phyloP scores from a whole-genome alignment of 2,888 invertebrate species.

The Oscheius sp. region DNA sequence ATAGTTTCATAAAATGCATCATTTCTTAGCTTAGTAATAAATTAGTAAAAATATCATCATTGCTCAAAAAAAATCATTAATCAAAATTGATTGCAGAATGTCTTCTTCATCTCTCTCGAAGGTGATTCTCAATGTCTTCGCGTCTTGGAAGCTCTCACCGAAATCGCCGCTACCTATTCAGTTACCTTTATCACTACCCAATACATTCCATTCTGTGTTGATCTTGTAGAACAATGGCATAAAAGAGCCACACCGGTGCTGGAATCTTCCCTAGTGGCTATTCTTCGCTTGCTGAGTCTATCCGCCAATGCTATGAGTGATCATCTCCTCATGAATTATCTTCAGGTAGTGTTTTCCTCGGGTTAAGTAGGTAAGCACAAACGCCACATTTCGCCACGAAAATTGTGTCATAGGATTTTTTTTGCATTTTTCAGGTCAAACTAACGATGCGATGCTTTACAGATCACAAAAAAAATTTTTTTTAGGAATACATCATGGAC shows the following conservation, averaged over 20 bases:
- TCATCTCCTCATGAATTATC: constrained; percentile 84
- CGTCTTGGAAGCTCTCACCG: constrained; percentile 88
- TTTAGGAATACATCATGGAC: constrained; percentile 85
- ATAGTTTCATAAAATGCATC: no score
- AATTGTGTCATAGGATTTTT: neutral
- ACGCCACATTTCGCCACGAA: no score
- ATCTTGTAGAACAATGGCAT: constrained; percentile 81
- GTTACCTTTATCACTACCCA: constrained; percentile 85
- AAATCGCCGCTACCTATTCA: constrained; percentile 86
- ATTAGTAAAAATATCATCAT: no score
- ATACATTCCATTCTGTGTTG: constrained; percentile 88
- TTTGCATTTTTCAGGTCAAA: no score
- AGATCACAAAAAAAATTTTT: constrained; percentile 32
- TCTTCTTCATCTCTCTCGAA: constrained; percentile 69
- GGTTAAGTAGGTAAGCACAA: no score
- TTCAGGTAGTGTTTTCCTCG: no score
- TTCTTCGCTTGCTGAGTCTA: constrained; percentile 82
- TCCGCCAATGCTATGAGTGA: constrained; percentile 85
- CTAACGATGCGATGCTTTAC: neutral
- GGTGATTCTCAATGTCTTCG: constrained; percentile 85
- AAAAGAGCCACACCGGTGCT: constrained; percentile 83
- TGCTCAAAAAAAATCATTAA: no score
- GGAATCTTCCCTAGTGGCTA: constrained; percentile 88
- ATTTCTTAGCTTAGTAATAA: no score
- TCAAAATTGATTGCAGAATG: constrained; percentile 28